Evolutionary conservation across 2,797 vertebrate species (phyloP), one percentile per base, ranked within the genome.

Genomic region (Sylvia borin): DNA sequence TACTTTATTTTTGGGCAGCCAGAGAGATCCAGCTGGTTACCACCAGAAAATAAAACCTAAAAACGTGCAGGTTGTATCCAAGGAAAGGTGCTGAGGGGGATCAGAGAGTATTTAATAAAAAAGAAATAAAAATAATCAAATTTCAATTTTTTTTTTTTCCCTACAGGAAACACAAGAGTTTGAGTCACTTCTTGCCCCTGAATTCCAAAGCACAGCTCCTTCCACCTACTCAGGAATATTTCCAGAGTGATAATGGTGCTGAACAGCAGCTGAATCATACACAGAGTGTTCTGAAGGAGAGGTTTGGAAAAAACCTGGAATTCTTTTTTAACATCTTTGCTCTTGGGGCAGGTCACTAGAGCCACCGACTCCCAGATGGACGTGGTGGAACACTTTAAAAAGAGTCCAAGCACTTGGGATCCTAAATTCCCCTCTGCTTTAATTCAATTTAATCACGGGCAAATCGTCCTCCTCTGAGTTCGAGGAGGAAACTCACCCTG

Each of bases 211-310:
- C 93, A 85, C 8, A 94, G 92, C 9, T 93, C 84, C 68, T 91
- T 87, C 95, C 88, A 88, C 94, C 95, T 79, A 87, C 94, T 95
- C 92, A 64, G 86, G 85, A 95, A 74, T 91, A 93, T 92, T 93
- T 95, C 94, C 91, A 92, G 92, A 92, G 90, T 64, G 94, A n/a
- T 55, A 75, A 92, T 3, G 88, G 53, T 55, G 78, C 76, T 21
- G 34, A 83, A 13, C 65, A 91, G 88, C 83, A 55, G 79, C 67
- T 78, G 72, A 76, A 95, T 89, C 86, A 79, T 6, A 50, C 53
- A n/a, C 90, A 42, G 54, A 60, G 80, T 10, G 60, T 64, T 93
- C 93, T 71, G 71, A 78, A 61, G 12, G 38, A 85, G 48, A 84
- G 43, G 62, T 58, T 3, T 75, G 67, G 80, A 67, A 73, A 73